A percentile compares a stretch with the other conserved stretches of the same genome.
These are phyloP conservation scores for Spodoptera picta DNA, from an alignment of 2,888 invertebrate genomes.

Conservation along the genomic window DNA sequence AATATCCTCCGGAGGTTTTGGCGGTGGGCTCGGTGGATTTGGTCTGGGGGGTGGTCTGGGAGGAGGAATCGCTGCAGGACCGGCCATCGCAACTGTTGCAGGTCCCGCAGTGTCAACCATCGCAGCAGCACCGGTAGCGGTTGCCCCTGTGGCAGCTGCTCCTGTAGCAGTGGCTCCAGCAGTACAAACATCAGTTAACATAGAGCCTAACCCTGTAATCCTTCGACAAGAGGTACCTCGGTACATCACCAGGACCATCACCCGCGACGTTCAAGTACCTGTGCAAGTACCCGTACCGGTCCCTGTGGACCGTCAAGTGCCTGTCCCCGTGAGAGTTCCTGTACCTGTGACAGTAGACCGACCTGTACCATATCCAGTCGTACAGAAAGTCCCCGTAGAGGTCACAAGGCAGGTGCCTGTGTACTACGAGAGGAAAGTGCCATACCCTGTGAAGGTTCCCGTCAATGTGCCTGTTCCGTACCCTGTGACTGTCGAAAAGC, in stretches of 20 bases:
- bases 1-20: conserved; percentile 30
- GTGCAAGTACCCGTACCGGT: conserved; percentile 86
- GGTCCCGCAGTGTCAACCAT: conserved; percentile 45
- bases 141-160: conserved; percentile 57
- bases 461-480: conserved; percentile 88
- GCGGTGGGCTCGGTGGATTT: conserved; percentile 45
- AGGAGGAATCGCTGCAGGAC: conserved; percentile 35
- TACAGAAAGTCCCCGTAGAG: conserved; percentile 86
- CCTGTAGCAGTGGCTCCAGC: conserved; percentile 64
- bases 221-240: conserved; percentile 83
- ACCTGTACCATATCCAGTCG: conserved; percentile 86
- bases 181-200: conserved; percentile 78
- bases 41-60: conserved; percentile 20
- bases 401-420: conserved; percentile 84
- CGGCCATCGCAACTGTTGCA: conserved; percentile 36
- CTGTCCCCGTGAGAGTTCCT: conserved; percentile 85
- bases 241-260: conserved; percentile 82
- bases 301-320: conserved; percentile 83
- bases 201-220: conserved; percentile 83
- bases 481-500: conserved; percentile 88
- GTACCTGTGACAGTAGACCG: conserved; percentile 87
- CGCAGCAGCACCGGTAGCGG: conserved; percentile 47
- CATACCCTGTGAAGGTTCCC: conserved; percentile 86
- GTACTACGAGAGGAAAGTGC: conserved; percentile 84
- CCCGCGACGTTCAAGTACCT: conserved; percentile 80